Evolutionary conservation across 2,888 invertebrate species (phyloP).

Genomic region (Hyles lineata): DNA sequence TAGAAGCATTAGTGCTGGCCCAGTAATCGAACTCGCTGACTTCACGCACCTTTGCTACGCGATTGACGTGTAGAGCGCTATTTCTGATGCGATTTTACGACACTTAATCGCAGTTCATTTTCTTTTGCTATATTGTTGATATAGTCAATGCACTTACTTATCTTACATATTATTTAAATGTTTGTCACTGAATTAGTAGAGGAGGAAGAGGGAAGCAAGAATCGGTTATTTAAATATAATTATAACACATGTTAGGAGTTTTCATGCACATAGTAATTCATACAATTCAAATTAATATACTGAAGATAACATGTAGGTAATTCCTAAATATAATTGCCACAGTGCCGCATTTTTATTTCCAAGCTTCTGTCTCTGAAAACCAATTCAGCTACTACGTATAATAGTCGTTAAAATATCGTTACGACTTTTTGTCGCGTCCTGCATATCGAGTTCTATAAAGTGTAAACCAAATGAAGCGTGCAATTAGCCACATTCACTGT

Average conservation of each 20-base stretch:
- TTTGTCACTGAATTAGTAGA: too few species aligned
- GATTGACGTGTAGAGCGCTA: conserved; percentile 4
- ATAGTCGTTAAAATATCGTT: not conserved
- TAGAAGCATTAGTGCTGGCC: conserved; percentile 14
- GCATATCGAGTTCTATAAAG: not conserved
- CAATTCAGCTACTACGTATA: too few species aligned
- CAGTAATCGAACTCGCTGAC: not conserved
- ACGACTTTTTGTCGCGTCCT: not conserved
- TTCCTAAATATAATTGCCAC: too few species aligned
- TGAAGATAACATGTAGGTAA: too few species aligned
- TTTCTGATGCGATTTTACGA: not conserved
- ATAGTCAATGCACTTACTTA: not conserved
- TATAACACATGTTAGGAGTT: too few species aligned
- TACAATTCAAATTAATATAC: too few species aligned
- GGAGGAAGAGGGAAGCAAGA: too few species aligned
- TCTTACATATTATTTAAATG: too few species aligned
- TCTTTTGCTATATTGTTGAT: not conserved
- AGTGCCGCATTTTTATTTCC: too few species aligned
- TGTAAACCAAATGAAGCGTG: conserved; percentile 18
- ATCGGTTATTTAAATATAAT: too few species aligned
- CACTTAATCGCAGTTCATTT: not conserved
- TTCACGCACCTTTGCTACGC: conserved; percentile 7
- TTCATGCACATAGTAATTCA: too few species aligned
- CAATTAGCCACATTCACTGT: conserved; percentile 22
- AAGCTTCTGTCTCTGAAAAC: too few species aligned